Conservation (phyloP, 2,888 invertebrate genomes). For the Ophioninae sp. region DNA sequence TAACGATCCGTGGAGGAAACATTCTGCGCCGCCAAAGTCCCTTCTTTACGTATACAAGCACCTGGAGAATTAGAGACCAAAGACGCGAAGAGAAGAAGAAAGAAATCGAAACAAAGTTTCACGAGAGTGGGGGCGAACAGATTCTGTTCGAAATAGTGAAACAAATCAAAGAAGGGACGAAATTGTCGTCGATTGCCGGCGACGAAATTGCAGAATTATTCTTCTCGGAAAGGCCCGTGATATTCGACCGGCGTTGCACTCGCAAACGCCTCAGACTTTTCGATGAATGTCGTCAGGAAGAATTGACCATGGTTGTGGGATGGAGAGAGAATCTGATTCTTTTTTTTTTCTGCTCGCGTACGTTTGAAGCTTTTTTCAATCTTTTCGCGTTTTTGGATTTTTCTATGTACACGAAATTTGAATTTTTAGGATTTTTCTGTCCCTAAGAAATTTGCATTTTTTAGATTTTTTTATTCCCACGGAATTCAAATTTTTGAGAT, state of each 20-base stretch:
- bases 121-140: slow-evolving; percentile 13
- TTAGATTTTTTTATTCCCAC: no score
- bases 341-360: slow-evolving; percentile 32
- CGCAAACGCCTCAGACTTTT: slow-evolving; percentile 18
- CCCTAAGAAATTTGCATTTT: no score
- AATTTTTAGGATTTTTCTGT: no score
- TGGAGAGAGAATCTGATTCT: slow-evolving; percentile 66
- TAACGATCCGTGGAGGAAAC: slow-evolving; percentile 7
- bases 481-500: no score
- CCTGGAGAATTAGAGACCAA: slow-evolving; percentile 67
- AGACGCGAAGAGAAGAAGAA: neutral
- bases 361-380: slow-evolving; percentile 12
- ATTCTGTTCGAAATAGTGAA: slow-evolving; percentile 4
- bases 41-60: slow-evolving; percentile 37
- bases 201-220: slow-evolving; percentile 73
- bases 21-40: slow-evolving; percentile 49
- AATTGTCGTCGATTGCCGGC: slow-evolving; percentile 45
- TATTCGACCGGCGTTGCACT: slow-evolving; percentile 38
- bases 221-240: slow-evolving; percentile 64
- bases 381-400: no score
- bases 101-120: slow-evolving; percentile 4
- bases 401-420: no score
- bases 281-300: slow-evolving; percentile 64
- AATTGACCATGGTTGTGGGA: slow-evolving; percentile 55
- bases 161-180: slow-evolving; percentile 23